Percentiles rank a stretch among this genome's conserved stretches.
These are phyloP conservation scores for Hemicrepidius hirtus DNA, from an alignment of 2,888 invertebrate genomes.

Conservation along the genomic window DNA sequence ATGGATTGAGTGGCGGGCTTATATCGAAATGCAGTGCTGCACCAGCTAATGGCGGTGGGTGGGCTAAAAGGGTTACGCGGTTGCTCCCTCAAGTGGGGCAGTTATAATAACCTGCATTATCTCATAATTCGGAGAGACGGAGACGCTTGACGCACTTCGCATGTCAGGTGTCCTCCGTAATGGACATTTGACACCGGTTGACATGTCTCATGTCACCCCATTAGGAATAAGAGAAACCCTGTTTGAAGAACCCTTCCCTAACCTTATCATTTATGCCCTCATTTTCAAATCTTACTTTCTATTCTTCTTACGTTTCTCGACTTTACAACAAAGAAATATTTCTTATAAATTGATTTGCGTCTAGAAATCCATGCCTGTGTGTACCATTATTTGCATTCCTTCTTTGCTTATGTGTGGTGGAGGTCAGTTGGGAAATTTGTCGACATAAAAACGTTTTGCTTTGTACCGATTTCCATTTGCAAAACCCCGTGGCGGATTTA, in stretches of 20 bases:
- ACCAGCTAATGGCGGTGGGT: conserved; percentile 54
- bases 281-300: no score
- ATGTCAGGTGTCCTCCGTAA: conserved; percentile 34
- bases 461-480: no score
- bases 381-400: no score
- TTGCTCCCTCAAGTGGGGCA: conserved; percentile 51
- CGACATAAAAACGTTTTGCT: no score
- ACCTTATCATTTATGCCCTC: background rate
- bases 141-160: conserved; percentile 10
- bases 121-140: conserved; percentile 28
- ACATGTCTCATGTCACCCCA: conserved; percentile 14
- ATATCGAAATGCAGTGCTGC: conserved; percentile 59
- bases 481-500: no score
- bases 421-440: no score
- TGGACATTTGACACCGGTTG: conserved; percentile 33
- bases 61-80: conserved; percentile 58
- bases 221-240: background rate
- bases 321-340: no score
- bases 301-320: no score
- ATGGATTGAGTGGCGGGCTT: conserved; percentile 68
- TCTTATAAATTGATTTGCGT: no score
- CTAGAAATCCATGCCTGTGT: no score
- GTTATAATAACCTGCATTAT: conserved; percentile 55
- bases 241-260: background rate
- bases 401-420: no score